Base-by-base conservation (phyloP, 2,797 vertebrate genomes). In the Catostomus latipinnis region DNA sequence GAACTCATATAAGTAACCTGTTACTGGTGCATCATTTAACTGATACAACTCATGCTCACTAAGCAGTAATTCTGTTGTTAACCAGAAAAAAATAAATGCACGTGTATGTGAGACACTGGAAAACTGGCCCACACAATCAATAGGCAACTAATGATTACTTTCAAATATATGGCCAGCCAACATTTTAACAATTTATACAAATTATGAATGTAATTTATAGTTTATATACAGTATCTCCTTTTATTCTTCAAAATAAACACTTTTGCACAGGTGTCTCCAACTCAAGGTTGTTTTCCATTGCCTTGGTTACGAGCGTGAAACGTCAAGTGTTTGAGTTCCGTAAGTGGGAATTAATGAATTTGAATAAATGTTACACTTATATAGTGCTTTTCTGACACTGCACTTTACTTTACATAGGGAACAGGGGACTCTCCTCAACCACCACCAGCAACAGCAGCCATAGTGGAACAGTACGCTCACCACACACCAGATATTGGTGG, bases 261-360 rank as follows among this genome's bases (percentile, higher is more conserved):
- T 34, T 14, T 78, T 78, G 5, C 49, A 56, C 5, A 10, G 14
- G 13, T 60, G 18, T 18, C 18, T 63, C 43, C 45, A 34, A 46
- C 1, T 63, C 52, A 60, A 46, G 11, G 12, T 71, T 81, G 75
- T 82, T 84, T 78, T 57, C 12, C 4, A 72, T 85, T 71, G 50
- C 53, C 62, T 62, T 74, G 54, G 76, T 14, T 53, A 72, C 62
- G 1, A 54, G 18, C 7, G 5, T 56, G 49, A 7, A 56, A 60
- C 60, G 16, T 66, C 45, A 48, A 81, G 45, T 56, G 66, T 76
- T 80, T 78, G 10, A 77, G 70, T 49, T 80, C 83, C 75, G 78
- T 82, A 76, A 83, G 82, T 77, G 80, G 81, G n/a, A 34, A 34
- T 34, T 34, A 34, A 34, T 34, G 34, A 34, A 34, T 34, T 34